These are phyloP conservation scores for Urocynchramus pylzowi DNA, from an alignment of 2,113 vertebrate species.

Conservation along the genomic window DNA sequence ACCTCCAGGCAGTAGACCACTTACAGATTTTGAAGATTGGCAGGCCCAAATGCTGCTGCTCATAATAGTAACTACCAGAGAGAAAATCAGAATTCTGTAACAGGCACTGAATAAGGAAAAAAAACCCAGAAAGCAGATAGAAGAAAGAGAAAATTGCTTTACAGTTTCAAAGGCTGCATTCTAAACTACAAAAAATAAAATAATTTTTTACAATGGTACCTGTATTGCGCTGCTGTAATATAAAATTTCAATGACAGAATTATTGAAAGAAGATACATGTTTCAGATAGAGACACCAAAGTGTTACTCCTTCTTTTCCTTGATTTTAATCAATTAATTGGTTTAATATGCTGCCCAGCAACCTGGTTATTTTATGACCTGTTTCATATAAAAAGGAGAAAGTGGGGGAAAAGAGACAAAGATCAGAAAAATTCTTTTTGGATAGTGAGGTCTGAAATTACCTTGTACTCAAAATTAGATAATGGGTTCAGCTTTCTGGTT, in stretches of 20 bases:
- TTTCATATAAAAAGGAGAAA: background rate
- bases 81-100: background rate
- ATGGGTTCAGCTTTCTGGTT: background rate
- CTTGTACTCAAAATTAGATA: background rate
- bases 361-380: background rate
- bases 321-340: background rate
- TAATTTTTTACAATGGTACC: background rate
- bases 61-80: background rate
- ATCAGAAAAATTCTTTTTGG: background rate
- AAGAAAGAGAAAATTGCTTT: background rate
- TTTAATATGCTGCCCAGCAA: background rate
- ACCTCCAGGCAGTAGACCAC: background rate
- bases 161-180: background rate
- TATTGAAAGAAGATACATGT: background rate
- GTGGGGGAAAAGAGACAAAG: background rate
- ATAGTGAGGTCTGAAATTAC: background rate
- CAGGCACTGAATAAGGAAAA: background rate
- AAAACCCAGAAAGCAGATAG: background rate
- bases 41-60: background rate
- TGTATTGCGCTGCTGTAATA: background rate
- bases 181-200: background rate
- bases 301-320: background rate
- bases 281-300: background rate
- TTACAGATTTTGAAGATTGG: background rate
- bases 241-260: background rate